Evolutionary conservation across 2,888 invertebrate genomes (phyloP).

Genomic region (Caenorhabditis auriculariae): DNA sequence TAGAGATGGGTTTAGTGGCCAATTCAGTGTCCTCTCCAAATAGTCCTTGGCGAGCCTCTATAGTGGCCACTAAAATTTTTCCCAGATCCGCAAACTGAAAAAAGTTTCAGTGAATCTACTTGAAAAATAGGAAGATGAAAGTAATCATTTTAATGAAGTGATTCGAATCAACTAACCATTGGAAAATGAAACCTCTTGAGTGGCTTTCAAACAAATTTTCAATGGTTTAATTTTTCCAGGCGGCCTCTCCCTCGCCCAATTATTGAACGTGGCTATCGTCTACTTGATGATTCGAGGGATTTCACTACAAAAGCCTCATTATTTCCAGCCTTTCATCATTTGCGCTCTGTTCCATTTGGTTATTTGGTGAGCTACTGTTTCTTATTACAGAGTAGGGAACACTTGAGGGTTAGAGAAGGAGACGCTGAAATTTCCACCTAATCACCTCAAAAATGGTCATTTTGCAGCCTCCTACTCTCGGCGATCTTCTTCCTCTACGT

Average conservation of each 20-base stretch:
- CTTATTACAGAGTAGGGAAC: background rate
- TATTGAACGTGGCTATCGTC: slow-evolving; percentile 27
- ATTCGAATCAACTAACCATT: too few species aligned
- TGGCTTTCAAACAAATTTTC: background rate
- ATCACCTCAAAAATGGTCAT: background rate
- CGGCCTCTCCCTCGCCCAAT: slow-evolving; percentile 21
- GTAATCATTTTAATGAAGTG: too few species aligned
- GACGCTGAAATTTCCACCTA: too few species aligned
- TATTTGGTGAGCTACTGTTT: slow-evolving; percentile 22
- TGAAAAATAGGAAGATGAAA: too few species aligned
- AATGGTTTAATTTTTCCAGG: slow-evolving; percentile 17
- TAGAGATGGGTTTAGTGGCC: too few species aligned
- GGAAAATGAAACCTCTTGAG: too few species aligned
- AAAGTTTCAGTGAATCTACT: too few species aligned
- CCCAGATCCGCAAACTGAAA: too few species aligned
- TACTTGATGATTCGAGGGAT: slow-evolving; percentile 31
- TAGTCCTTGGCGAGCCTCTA: too few species aligned
- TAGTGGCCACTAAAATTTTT: too few species aligned
- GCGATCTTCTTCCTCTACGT: slow-evolving; percentile 37
- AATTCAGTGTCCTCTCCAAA: too few species aligned
- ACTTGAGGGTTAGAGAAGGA: background rate
- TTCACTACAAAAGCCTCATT: slow-evolving; percentile 28
- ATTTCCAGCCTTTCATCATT: slow-evolving; percentile 34
- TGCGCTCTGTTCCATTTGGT: slow-evolving; percentile 29
- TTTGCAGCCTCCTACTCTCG: slow-evolving; percentile 30